Evolutionary conservation across 2,113 vertebrate genomes (phyloP).

Genomic region (Callorhinus ursinus): DNA sequence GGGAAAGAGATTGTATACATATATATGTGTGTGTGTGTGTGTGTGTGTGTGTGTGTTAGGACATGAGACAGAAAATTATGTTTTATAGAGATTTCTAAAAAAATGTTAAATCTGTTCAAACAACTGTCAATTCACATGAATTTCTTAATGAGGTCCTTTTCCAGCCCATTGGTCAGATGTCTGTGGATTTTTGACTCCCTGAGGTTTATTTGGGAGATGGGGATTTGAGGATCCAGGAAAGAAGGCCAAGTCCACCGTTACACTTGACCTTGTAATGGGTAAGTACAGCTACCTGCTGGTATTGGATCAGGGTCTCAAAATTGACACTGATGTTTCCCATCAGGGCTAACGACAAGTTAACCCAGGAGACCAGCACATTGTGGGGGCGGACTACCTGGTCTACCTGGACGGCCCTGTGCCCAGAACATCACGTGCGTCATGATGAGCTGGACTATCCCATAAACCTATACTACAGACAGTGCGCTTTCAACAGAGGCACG

Average conservation of each 20-base stretch:
- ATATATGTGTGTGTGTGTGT: too few species aligned
- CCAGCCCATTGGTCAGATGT: background rate
- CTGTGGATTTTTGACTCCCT: background rate
- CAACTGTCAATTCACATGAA: background rate
- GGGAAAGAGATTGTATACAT: background rate
- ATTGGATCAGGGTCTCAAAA: background rate
- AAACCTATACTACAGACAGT: fast-evolving
- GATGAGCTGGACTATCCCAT: background rate
- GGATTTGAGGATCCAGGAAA: background rate
- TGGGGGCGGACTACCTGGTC: background rate
- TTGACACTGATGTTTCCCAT: background rate
- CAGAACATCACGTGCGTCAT: fast-evolving
- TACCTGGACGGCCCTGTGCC: background rate
- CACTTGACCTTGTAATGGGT: background rate
- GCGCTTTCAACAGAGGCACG: fast-evolving
- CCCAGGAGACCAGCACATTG: fast-evolving
- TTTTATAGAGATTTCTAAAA: background rate
- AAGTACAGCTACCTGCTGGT: background rate
- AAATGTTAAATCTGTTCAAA: background rate
- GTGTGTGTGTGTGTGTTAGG: background rate
- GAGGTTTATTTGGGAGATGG: background rate
- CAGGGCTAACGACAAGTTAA: fast-evolving
- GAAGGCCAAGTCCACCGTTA: background rate
- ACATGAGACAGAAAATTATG: background rate
- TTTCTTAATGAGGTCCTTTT: background rate